Evolutionary conservation across 1,140 invertebrate genomes (phyloP).

Genomic region (Macrostomum lignano): DNA sequence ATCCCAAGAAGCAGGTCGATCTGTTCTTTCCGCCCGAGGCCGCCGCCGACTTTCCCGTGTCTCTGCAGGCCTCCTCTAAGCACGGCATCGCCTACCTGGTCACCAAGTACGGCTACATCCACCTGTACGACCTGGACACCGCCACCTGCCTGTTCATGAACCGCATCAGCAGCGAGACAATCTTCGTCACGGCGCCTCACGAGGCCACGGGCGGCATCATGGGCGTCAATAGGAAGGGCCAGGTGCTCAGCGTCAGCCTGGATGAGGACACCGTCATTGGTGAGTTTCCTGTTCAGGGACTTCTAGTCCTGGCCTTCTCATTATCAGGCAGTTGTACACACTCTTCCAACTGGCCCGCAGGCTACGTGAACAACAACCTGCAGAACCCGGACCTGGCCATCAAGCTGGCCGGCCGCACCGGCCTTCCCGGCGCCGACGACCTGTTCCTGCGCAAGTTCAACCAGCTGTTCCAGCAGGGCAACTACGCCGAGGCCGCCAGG

Average conservation of each 20-base stretch:
- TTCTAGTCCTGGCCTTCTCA: no score
- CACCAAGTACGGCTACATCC: slow-evolving; percentile 97
- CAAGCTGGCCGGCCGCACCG: slow-evolving; percentile 72
- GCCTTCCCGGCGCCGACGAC: slow-evolving; percentile 82
- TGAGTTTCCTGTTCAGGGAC: no score
- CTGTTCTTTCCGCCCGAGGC: slow-evolving; percentile 94
- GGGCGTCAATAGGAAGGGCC: slow-evolving; percentile 89
- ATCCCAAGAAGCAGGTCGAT: slow-evolving; percentile 87
- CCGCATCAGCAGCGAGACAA: slow-evolving; percentile 87
- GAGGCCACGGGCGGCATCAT: slow-evolving; percentile 84
- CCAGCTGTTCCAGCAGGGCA: slow-evolving; percentile 57
- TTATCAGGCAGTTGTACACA: no score
- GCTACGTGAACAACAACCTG: slow-evolving; percentile 70
- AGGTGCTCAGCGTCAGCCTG: no score
- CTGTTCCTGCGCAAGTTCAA: slow-evolving; percentile 92
- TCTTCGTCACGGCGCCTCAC: slow-evolving; percentile 91
- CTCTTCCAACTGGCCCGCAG: no score
- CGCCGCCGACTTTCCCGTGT: slow-evolving; percentile 90
- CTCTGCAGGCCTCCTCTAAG: slow-evolving; percentile 64
- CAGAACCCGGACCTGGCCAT: slow-evolving; percentile 86
- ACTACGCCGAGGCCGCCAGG: slow-evolving; percentile 87
- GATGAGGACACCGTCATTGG: slow-evolving; percentile 6
- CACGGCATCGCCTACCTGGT: slow-evolving; percentile 94
- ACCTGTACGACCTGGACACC: slow-evolving; percentile 92
- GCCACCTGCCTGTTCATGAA: slow-evolving; percentile 98